A percentile compares a stretch with the other conserved stretches of the same genome.
These are phyloP conservation scores for Rafetus swinhoei DNA, from an alignment of 2,113 vertebrate species.

Conservation along the genomic window DNA sequence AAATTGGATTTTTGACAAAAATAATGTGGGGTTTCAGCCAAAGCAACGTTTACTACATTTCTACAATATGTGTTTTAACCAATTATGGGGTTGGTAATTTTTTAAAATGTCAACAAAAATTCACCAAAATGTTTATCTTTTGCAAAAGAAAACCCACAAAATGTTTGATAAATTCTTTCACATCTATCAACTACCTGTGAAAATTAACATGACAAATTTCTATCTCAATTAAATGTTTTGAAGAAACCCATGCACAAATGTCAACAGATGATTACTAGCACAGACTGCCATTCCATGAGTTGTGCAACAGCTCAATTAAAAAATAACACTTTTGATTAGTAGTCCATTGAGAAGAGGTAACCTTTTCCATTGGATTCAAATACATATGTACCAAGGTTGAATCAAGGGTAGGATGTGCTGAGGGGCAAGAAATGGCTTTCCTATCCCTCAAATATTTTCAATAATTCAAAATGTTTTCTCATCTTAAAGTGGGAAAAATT, in stretches of 20 bases:
- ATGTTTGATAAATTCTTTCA: neutral
- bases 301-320: no score
- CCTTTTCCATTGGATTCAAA: neutral
- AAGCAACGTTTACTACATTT: slow-evolving; percentile 36
- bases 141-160: neutral
- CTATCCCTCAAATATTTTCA: no score
- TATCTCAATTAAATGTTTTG: no score
- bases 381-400: neutral
- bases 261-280: no score
- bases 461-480: no score
- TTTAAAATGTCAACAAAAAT: neutral
- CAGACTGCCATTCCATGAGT: no score
- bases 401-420: no score
- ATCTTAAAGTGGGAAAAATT: no score
- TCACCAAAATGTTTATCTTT: neutral
- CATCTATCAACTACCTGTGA: no score
- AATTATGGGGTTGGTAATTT: slow-evolving; percentile 26
- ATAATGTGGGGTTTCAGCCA: neutral
- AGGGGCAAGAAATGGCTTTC: no score
- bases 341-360: slow-evolving; percentile 13
- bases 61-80: slow-evolving; percentile 31
- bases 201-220: no score
- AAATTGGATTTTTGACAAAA: neutral
- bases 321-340: neutral
- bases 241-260: no score